Percentiles rank a stretch among this genome's conserved stretches.
These are phyloP conservation scores for Julus scanicus DNA, from an alignment of 2,888 invertebrate species.

Conservation along the genomic window DNA sequence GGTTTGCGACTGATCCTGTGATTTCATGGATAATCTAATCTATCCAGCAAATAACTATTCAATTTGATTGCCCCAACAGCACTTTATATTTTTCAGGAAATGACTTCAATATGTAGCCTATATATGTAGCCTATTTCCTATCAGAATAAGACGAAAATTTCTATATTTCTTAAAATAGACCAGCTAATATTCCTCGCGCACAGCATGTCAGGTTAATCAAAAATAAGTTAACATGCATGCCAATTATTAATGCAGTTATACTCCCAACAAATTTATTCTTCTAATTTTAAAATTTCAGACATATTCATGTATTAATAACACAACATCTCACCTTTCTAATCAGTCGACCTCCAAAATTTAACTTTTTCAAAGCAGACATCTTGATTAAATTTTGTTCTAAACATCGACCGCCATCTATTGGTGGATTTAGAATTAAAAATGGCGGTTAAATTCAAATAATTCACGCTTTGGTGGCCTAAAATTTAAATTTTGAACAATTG, in stretches of 20 bases:
- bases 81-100: no score
- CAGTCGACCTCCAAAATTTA: background rate
- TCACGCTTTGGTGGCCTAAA: background rate
- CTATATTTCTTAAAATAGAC: no score
- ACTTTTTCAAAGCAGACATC: slow-evolving; percentile 12
- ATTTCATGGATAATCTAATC: no score
- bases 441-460: background rate
- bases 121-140: no score
- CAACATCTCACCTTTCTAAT: background rate
- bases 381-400: background rate
- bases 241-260: background rate
- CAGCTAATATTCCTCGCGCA: no score
- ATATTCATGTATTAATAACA: background rate
- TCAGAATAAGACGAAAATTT: no score
- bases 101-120: no score
- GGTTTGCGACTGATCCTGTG: no score
- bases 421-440: background rate
- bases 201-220: no score
- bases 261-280: background rate
- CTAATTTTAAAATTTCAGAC: background rate
- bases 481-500: background rate
- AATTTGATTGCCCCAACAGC: no score
- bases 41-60: no score
- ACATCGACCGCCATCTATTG: background rate
- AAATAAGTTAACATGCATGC: no score